Evolutionary conservation across 2,797 vertebrate species (phyloP).

Genomic region (Ctenopoma kingsleyae): DNA sequence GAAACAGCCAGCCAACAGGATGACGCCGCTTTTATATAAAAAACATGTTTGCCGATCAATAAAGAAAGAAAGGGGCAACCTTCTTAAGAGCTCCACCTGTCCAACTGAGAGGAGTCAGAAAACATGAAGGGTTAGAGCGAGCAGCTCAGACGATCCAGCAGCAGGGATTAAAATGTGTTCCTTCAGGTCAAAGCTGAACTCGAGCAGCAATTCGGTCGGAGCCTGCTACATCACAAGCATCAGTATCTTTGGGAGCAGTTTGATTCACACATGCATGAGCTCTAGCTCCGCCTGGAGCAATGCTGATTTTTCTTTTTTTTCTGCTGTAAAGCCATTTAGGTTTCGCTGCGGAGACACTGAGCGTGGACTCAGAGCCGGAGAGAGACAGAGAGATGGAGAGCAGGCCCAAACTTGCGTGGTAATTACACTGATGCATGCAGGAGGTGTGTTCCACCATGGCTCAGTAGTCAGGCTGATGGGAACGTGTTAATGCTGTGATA

Average conservation of each 20-base stretch:
- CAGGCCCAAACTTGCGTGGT: background rate
- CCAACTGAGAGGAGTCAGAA: constrained; percentile 27
- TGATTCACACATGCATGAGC: constrained; percentile 35
- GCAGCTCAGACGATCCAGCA: constrained; percentile 11
- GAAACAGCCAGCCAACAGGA: constrained; percentile 40
- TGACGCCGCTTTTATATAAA: constrained; percentile 39
- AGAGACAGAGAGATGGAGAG: constrained; percentile 14
- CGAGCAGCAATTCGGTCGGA: constrained; percentile 25
- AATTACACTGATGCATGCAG: constrained; percentile 25
- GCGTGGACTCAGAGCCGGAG: constrained; percentile 4
- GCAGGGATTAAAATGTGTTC: constrained; percentile 26
- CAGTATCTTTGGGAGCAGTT: constrained; percentile 35
- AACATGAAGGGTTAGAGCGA: constrained; percentile 4
- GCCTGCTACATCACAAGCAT: constrained; percentile 27
- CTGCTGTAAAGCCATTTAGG: constrained; percentile 29
- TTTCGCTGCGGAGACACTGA: constrained; percentile 19
- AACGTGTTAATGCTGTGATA: constrained; percentile 13
- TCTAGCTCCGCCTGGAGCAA: constrained; percentile 26
- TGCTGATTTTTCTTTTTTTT: constrained; percentile 29
- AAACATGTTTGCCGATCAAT: constrained; percentile 57
- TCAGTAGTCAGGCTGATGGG: constrained; percentile 26
- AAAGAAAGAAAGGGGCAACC: constrained; percentile 43
- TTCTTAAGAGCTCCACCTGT: constrained; percentile 42
- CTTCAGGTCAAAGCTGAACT: constrained; percentile 30
- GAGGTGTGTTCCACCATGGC: constrained; percentile 23